Evolutionary conservation across 2,888 invertebrate genomes (phyloP).

Genomic region (Stenodera caucasica): DNA sequence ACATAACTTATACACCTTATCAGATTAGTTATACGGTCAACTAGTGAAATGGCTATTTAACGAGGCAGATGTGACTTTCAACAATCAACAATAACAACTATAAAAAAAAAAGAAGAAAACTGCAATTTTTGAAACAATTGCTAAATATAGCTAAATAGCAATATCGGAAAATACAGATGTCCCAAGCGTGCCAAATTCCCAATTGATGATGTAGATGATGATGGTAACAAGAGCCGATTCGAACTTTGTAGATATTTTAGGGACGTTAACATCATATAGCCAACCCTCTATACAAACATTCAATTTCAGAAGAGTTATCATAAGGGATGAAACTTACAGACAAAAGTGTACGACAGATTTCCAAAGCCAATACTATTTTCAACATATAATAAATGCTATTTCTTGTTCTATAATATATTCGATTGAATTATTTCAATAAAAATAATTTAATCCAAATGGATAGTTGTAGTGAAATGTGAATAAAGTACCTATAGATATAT

Average conservation of each 20-base stretch:
- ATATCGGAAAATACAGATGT: constrained; percentile 2
- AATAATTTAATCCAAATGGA: too few species aligned
- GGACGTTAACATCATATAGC: constrained; percentile 4
- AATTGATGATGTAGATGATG: too few species aligned
- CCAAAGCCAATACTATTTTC: neutral
- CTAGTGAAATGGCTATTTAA: constrained; percentile 30
- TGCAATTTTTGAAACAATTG: constrained; percentile 1
- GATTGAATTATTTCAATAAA: too few species aligned
- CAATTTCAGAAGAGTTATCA: neutral
- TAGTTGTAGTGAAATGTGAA: too few species aligned
- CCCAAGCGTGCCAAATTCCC: constrained; percentile 6
- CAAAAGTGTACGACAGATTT: neutral
- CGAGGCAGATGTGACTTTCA: constrained; percentile 25
- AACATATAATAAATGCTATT: neutral
- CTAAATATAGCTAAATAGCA: neutral
- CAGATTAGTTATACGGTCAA: constrained; percentile 42
- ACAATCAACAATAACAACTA: too few species aligned
- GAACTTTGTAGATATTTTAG: constrained; percentile 1
- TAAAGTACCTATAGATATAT: too few species aligned
- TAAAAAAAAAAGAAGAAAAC: too few species aligned
- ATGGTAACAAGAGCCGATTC: constrained; percentile 1
- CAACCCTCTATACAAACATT: constrained; percentile 9
- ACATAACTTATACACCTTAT: constrained; percentile 43
- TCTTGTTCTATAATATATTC: neutral
- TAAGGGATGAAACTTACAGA: neutral